phyloP scores from a whole-genome alignment of 2,888 invertebrate genomes.

The Euclidia mi region DNA sequence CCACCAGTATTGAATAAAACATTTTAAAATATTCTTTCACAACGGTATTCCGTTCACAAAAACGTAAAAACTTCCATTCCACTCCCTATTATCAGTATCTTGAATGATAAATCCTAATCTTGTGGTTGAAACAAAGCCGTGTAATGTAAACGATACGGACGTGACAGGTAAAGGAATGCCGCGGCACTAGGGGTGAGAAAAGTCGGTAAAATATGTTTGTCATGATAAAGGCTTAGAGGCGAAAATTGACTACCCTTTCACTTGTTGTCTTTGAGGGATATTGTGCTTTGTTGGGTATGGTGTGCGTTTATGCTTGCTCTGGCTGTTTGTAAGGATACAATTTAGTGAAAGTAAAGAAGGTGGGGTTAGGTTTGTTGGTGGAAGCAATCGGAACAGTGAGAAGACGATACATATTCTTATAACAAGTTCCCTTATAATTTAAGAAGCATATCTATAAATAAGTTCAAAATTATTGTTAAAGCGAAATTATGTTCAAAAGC shows the following conservation, averaged over 20 bases:
- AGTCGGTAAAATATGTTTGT: constrained; percentile 8
- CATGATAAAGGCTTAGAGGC: not conserved
- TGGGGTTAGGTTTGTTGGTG: too few relatives aligned
- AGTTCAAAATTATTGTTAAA: too few relatives aligned
- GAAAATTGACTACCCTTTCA: not conserved
- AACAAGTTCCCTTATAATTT: too few relatives aligned
- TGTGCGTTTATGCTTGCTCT: too few relatives aligned
- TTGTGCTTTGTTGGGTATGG: not conserved
- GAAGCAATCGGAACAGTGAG: too few relatives aligned
- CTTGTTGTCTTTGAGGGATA: not conserved
- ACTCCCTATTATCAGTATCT: constrained; percentile 68
- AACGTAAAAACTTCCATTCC: constrained; percentile 41
- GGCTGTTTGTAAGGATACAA: too few relatives aligned
- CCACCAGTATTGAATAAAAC: too few relatives aligned
- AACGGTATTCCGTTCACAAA: constrained; percentile 10
- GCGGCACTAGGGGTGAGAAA: constrained; percentile 37
- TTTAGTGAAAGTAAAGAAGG: too few relatives aligned
- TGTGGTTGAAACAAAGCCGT: constrained; percentile 68
- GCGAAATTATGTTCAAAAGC: too few relatives aligned
- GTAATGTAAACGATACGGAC: constrained; percentile 67
- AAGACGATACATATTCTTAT: too few relatives aligned
- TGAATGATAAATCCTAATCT: constrained; percentile 73
- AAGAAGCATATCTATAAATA: too few relatives aligned
- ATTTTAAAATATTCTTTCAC: not conserved
- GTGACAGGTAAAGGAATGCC: constrained; percentile 60